Base-by-base conservation (phyloP, 1,140 invertebrate species). In the Rhopalosiphum padi region DNA sequence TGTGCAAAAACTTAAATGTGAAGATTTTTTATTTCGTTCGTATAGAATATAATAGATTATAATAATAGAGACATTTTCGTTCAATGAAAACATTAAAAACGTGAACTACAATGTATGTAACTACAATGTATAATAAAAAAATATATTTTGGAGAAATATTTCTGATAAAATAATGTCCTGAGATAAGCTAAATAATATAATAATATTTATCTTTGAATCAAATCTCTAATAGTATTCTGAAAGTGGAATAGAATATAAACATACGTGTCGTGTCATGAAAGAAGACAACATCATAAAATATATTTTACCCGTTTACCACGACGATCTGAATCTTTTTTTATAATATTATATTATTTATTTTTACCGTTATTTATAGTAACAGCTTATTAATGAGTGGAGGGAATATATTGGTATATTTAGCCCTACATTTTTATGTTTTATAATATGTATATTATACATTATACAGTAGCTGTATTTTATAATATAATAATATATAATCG, bases 151-250 rank as follows among this genome's bases (percentile, higher is more conserved):
- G 3, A 68, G 25, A 68, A 68, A 21, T n/a, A 77, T 77, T 77
- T 77, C 4, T 15, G 60, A 77, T 68, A 15, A 77, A 77, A 77
- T 77, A 5, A 68, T 68, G 11, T 68, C 30, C 60, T 1, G 60
- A 18, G 60, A 68, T 30, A 30, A 68, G 11, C 60, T 4, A 30
- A n/a, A 77, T 35, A n/a, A 15, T 77, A 77, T n/a, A 77, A 77
- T n/a, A 77, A 77, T 77, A 77, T 77, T n/a, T 77, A 77, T 77
- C 60, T n/a, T 18, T 1, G 60, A 77, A 77, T 77, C n/a, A 77
- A 77, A 77, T n/a, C n/a, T 77, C 60, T n/a, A n/a, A 77, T 77
- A 68, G n/a, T 68, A 77, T 77, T 77, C n/a, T 77, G 60, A 77
- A 77, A 77, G 60, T 77, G n/a, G 15, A 77, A 35, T 77, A 77